These are phyloP conservation scores for Lineus longissimus DNA, from an alignment of 1,140 invertebrate genomes.

Conservation along the genomic window DNA sequence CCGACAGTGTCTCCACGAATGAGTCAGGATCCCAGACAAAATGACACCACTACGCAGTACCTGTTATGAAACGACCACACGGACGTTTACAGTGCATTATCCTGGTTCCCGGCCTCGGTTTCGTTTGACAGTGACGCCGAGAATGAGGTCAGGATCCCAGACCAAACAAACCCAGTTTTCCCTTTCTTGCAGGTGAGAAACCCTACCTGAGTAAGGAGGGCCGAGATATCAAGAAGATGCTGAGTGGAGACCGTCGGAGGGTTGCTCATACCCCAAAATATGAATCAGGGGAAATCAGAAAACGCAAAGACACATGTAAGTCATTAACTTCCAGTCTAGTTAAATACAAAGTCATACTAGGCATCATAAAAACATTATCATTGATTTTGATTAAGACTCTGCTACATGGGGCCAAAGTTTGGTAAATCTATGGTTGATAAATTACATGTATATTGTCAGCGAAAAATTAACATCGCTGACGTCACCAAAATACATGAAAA, in stretches of 20 bases:
- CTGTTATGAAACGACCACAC: neutral
- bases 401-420: no score
- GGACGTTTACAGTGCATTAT: neutral
- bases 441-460: no score
- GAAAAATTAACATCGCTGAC: no score
- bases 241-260: conserved; percentile 23
- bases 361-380: no score
- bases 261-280: conserved; percentile 25
- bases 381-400: no score
- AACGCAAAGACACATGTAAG: conserved; percentile 2
- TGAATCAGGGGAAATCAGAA: conserved; percentile 14
- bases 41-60: neutral
- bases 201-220: conserved; percentile 30
- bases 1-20: no score
- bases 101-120: neutral
- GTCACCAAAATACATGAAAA: no score
- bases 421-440: no score
- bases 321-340: neutral
- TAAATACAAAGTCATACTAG: no score
- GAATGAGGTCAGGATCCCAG: no score
- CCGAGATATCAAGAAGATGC: conserved; percentile 29
- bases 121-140: neutral
- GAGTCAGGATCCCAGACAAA: neutral
- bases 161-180: neutral
- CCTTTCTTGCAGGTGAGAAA: conserved; percentile 27